phyloP scores from a whole-genome alignment of 2,888 invertebrate genomes.

The Pheosia gnoma region DNA sequence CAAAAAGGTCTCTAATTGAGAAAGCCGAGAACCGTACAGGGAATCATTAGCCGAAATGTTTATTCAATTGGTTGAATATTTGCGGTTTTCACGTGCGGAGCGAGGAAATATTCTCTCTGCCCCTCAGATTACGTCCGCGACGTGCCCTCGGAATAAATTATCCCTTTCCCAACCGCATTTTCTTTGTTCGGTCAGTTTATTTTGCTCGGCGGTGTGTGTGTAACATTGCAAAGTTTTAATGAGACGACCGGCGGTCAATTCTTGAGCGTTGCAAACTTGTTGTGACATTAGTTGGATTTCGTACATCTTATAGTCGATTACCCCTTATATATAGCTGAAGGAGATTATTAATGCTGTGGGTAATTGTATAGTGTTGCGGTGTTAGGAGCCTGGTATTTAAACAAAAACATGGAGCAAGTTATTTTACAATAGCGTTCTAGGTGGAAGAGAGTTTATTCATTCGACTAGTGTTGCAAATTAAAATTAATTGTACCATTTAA shows the following conservation, averaged over 20 bases:
- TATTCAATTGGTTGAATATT: conserved; percentile 30
- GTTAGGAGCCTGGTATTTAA: no score
- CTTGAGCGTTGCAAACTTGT: conserved; percentile 12
- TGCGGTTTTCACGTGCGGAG: conserved; percentile 8
- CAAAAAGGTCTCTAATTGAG: conserved; percentile 28
- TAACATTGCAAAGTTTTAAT: conserved; percentile 55
- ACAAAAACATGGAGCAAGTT: no score
- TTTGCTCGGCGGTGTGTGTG: conserved; percentile 44
- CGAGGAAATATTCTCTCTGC: conserved; percentile 21
- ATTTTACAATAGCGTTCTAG: no score
- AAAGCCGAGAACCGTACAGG: conserved; percentile 13
- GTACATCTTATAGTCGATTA: neutral
- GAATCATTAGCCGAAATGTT: conserved; percentile 26
- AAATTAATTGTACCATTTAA: no score
- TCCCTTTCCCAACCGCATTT: conserved; percentile 44
- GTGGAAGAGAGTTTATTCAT: no score
- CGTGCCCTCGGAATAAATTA: conserved; percentile 62
- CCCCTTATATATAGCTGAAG: no score
- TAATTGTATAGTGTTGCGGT: no score
- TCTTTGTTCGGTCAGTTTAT: conserved; percentile 58
- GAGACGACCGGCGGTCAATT: conserved; percentile 32
- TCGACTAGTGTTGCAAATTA: no score
- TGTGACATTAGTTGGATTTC: neutral
- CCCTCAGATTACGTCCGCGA: conserved; percentile 38
- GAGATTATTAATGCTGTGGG: no score